Evolutionary conservation across 2,113 vertebrate genomes (phyloP), one percentile per base, ranked within the genome.

Genomic region (Cinclus mexicanus): DNA sequence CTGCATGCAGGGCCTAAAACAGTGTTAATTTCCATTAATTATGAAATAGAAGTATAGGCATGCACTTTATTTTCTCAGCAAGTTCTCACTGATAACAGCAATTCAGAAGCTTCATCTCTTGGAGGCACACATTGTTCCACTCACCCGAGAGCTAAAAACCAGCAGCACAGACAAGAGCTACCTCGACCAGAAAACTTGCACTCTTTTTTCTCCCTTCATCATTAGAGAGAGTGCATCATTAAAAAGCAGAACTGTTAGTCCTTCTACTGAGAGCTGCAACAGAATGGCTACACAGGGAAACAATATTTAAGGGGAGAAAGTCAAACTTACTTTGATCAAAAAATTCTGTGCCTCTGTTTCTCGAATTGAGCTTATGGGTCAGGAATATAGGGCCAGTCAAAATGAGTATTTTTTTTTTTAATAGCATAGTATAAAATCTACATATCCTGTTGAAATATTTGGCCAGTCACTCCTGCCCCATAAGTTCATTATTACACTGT

Each of bases 31-130:
- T 83, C 83, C 44, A 71, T 68, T 31, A 83, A 83, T 79, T 71
- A 42, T 33, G 72, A 71, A 91, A 64, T 5, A 83, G 79, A 83
- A 56, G 3, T 39, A 31, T 56, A 77, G 83, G 31, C 69, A 83
- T 15, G 31, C n/a, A 78, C 60, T 83, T 93, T 39, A 75, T 90
- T 88, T 93, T 80, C 90, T 89, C 64, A 81, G 92, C 83, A 95
- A 80, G 88, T n/a, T 83, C 64, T 77, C 52, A 26, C 47, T n/a
- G 59, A 47, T 71, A 93, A 74, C 70, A 87, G 55, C 89, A 91
- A 93, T 86, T 94, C 52, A 37, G 71, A 74, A 86, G 49, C n/a
- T 83, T 86, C 3, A 14, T 70, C 59, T 68, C 74, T 81, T 56
- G 42, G 35, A 93, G 79, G 64, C 83, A 18, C 42, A 42, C 29